Conservation (phyloP, 2,113 vertebrate species). For the Pyrgilauda ruficollis region DNA sequence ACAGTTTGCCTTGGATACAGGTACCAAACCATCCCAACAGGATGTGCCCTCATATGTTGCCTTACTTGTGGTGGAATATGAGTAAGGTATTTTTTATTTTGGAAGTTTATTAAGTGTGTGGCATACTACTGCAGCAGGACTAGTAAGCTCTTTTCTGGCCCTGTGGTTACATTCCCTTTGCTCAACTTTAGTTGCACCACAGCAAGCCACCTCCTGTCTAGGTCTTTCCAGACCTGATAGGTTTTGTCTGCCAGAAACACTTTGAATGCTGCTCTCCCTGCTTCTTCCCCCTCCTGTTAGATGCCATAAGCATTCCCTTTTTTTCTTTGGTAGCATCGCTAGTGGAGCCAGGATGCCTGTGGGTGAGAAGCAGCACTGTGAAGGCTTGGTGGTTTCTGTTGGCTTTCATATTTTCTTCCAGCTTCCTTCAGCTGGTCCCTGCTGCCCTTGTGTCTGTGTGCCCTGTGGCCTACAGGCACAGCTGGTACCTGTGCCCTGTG, state of each 20-base stretch:
- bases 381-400: background rate
- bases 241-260: background rate
- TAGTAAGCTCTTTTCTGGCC: background rate
- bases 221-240: background rate
- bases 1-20: background rate
- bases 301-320: background rate
- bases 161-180: background rate
- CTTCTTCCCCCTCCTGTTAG: background rate
- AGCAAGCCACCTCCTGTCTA: fast-evolving
- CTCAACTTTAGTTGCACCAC: background rate
- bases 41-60: background rate
- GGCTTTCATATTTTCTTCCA: background rate
- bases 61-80: background rate
- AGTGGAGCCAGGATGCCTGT: background rate
- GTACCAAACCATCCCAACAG: background rate
- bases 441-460: fast-evolving
- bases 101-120: background rate
- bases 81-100: background rate
- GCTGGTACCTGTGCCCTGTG: background rate
- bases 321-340: background rate
- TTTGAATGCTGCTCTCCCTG: fast-evolving
- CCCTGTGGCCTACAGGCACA: background rate
- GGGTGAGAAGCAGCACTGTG: fast-evolving
- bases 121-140: background rate
- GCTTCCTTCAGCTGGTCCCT: background rate